Evolutionary conservation across 2,113 vertebrate genomes (phyloP).

Genomic region (Ammodytes dubius): DNA sequence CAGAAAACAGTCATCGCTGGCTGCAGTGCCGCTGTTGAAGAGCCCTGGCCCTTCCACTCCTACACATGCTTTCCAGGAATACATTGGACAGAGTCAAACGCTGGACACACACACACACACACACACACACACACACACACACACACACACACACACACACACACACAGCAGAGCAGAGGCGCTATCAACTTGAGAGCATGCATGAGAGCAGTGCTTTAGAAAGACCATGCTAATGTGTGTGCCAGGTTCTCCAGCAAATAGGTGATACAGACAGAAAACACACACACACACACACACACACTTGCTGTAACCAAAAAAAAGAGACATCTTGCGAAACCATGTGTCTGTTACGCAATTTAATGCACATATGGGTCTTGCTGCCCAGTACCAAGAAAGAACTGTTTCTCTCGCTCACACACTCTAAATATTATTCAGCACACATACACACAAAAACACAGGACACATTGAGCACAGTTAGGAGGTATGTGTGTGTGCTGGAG

Average conservation of each 20-base stretch:
- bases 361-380: constrained; percentile 26
- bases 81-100: constrained; percentile 45
- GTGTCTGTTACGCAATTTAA: constrained; percentile 48
- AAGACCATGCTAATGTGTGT: constrained; percentile 21
- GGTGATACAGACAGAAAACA: constrained; percentile 52
- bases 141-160: constrained; percentile 18
- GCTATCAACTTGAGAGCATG: constrained; percentile 28
- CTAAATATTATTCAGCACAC: constrained; percentile 49
- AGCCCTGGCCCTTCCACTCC: constrained; percentile 37
- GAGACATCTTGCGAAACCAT: constrained; percentile 39
- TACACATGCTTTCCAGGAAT: constrained; percentile 76
- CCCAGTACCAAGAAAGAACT: constrained; percentile 34
- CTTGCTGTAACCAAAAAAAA: background rate
- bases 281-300: constrained; percentile 1
- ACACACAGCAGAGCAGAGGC: constrained; percentile 16
- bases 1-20: constrained; percentile 45
- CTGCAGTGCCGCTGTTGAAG: constrained; percentile 28
- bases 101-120: constrained; percentile 36
- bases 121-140: constrained; percentile 23
- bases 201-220: constrained; percentile 40
- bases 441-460: constrained; percentile 42
- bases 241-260: constrained; percentile 41
- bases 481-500: constrained; percentile 46
- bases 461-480: constrained; percentile 33
- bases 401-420: constrained; percentile 34